Percentiles rank a stretch among this genome's conserved stretches.
Evolutionary conservation across 2,113 vertebrate species (phyloP).

Genomic region (Elephantulus edwardii): DNA sequence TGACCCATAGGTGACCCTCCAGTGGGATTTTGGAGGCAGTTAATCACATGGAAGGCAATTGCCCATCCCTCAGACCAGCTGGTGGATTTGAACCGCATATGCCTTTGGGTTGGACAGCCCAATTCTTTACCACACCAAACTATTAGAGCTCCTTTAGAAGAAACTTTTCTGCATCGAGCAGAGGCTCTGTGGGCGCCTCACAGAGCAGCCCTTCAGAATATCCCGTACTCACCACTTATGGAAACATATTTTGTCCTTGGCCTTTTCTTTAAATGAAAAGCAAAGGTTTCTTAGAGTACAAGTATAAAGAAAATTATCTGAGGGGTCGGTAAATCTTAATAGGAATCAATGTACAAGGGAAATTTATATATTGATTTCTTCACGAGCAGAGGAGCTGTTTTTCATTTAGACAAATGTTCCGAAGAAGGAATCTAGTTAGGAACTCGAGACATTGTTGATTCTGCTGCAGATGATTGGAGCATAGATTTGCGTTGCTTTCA

Average conservation of each 20-base stretch:
- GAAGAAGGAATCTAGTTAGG: slow-evolving; percentile 39
- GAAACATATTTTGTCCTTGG: not conserved
- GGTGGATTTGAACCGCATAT: too few species aligned
- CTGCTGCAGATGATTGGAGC: not conserved
- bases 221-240: not conserved
- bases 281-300: slow-evolving; percentile 21
- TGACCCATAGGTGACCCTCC: too few species aligned
- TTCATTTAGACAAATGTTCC: slow-evolving; percentile 64
- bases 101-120: too few species aligned
- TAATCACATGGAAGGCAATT: too few species aligned
- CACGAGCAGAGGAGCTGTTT: slow-evolving; percentile 20
- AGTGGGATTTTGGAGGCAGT: too few species aligned
- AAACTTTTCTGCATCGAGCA: too few species aligned
- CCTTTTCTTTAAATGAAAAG: not conserved
- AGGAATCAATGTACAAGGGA: slow-evolving; percentile 42
- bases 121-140: too few species aligned
- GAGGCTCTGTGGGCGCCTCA: too few species aligned
- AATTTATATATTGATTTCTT: slow-evolving; percentile 65
- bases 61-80: too few species aligned
- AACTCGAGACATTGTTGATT: not conserved
- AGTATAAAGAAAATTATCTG: slow-evolving; percentile 36
- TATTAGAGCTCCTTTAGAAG: too few species aligned
- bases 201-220: rapidly evolving
- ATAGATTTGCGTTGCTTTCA: slow-evolving; percentile 50
- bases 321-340: slow-evolving; percentile 31